These are phyloP conservation scores for Pyrrhosoma nymphula DNA, from an alignment of 2,888 invertebrate genomes.

Conservation along the genomic window DNA sequence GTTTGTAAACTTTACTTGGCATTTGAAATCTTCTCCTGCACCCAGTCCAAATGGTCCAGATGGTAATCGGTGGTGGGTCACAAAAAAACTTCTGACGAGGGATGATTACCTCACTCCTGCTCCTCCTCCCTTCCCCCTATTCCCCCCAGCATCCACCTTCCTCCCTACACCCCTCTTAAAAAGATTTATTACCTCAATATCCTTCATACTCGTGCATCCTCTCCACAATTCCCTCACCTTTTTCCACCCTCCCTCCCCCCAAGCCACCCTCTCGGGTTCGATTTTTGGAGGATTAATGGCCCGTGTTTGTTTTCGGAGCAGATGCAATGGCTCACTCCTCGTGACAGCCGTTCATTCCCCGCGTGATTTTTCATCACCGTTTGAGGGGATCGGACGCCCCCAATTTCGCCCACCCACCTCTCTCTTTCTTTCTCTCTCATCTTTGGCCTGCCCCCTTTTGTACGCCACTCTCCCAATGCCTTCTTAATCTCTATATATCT, in stretches of 20 bases:
- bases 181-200: slow-evolving; percentile 57
- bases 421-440: no score
- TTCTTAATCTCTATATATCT: no score
- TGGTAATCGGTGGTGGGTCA: not conserved
- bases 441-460: no score
- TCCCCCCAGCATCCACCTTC: no score
- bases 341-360: not conserved
- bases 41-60: not conserved
- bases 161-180: not conserved
- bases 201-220: not conserved
- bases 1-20: not conserved
- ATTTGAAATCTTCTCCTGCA: not conserved
- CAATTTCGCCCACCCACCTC: not conserved
- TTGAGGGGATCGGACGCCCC: not conserved
- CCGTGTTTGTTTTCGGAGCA: slow-evolving; percentile 44
- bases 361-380: slow-evolving; percentile 16
- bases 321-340: slow-evolving; percentile 11
- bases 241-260: not conserved
- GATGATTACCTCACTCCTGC: not conserved
- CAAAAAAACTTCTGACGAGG: not conserved
- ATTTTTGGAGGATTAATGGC: slow-evolving; percentile 61
- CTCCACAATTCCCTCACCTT: not conserved
- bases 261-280: not conserved
- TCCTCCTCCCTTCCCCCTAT: not conserved
- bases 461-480: no score